Evolutionary conservation across 2,888 invertebrate genomes (phyloP).

Genomic region (Phengaris arion): DNA sequence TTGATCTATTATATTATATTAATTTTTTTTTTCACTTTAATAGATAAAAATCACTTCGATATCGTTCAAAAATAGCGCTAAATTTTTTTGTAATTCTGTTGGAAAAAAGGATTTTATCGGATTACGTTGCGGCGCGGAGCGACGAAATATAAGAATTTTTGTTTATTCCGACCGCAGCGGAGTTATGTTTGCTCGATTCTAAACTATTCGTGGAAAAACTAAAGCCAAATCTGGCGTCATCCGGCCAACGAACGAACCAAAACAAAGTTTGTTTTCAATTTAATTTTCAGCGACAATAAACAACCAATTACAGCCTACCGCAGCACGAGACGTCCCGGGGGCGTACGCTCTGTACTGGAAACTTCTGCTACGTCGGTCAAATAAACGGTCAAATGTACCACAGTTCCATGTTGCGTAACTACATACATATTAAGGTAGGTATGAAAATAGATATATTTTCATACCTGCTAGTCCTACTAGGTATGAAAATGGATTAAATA

Average conservation of each 20-base stretch:
- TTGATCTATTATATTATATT: no score
- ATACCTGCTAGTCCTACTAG: neutral
- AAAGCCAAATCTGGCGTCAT: constrained; percentile 20
- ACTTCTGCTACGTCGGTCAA: neutral
- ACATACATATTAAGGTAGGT: neutral
- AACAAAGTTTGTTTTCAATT: constrained; percentile 25
- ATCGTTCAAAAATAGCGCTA: neutral
- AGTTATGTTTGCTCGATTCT: constrained; percentile 18
- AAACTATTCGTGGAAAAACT: constrained; percentile 24
- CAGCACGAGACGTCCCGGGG: neutral
- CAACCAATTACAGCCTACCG: constrained; percentile 29
- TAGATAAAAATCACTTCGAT: neutral
- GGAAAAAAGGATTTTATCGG: neutral
- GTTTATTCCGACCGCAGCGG: neutral
- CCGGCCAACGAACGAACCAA: constrained; percentile 14
- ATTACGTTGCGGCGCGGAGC: constrained; percentile 3
- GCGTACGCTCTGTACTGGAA: neutral
- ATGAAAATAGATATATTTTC: neutral
- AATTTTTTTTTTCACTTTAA: no score
- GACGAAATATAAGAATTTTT: constrained; percentile 16
- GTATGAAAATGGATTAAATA: neutral
- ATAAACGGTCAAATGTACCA: neutral
- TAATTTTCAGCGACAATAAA: constrained; percentile 27
- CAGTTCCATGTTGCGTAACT: neutral
- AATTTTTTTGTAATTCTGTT: neutral